Percentiles rank a stretch among this genome's conserved stretches.
Conservation (phyloP, 2,888 invertebrate genomes). For the Operophtera brumata region DNA sequence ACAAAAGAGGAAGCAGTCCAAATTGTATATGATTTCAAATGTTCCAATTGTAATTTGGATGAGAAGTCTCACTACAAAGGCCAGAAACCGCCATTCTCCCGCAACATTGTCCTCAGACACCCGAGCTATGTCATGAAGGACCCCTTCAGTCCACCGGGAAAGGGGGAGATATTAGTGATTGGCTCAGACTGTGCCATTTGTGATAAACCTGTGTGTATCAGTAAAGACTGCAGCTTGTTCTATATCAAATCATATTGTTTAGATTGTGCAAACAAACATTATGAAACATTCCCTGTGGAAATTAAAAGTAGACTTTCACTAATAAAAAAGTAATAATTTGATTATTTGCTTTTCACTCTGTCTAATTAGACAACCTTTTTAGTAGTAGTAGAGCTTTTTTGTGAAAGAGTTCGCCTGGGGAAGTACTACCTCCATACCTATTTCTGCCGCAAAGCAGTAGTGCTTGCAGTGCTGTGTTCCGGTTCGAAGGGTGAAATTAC, state of each 20-base stretch:
- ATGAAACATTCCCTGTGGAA: conserved; percentile 84
- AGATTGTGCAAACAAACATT: conserved; percentile 82
- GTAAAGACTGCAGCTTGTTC: conserved; percentile 88
- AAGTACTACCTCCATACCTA: too few relatives aligned
- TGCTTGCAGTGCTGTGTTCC: too few relatives aligned
- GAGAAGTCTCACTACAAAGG: conserved; percentile 90
- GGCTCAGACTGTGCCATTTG: conserved; percentile 89
- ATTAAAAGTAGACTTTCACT: conserved; percentile 82
- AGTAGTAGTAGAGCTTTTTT: too few relatives aligned
- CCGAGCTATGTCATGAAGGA: conserved; percentile 91
- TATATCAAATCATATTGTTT: conserved; percentile 88
- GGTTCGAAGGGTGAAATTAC: too few relatives aligned
- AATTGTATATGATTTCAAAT: conserved; percentile 78
- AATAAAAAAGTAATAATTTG: conserved; percentile 41
- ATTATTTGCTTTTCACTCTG: conserved; percentile 36
- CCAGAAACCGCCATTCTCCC: conserved; percentile 85
- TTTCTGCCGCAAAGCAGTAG: too few relatives aligned
- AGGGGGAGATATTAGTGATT: conserved; percentile 87
- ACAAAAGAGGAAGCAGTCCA: conserved; percentile 47
- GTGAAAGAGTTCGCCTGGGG: too few relatives aligned
- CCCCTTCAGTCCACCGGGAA: conserved; percentile 88
- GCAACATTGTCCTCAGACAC: conserved; percentile 84
- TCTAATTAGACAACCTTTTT: too few relatives aligned
- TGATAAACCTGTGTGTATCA: conserved; percentile 85
- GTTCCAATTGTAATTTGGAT: conserved; percentile 82